Evolutionary conservation across 1,140 invertebrate genomes (phyloP).

Genomic region (Akabosia matsudoensis): DNA sequence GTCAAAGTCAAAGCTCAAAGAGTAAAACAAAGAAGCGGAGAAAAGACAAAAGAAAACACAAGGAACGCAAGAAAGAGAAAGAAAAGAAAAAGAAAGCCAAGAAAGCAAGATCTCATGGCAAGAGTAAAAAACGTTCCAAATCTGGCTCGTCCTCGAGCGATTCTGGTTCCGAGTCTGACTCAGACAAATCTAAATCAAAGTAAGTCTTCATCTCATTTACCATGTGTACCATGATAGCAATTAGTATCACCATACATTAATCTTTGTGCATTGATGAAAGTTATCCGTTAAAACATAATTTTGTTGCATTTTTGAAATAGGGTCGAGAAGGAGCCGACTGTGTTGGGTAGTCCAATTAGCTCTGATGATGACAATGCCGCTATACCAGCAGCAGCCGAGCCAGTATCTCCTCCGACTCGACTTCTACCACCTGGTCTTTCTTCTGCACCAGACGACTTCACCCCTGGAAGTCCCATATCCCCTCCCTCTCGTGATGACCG

Average conservation of each 20-base stretch:
- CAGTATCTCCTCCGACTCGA: not conserved
- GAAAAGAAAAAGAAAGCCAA: constrained; percentile 61
- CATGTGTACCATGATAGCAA: too few species aligned
- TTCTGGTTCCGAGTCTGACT: constrained; percentile 38
- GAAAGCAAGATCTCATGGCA: constrained; percentile 55
- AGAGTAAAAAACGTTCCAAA: constrained; percentile 47
- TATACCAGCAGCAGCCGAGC: not conserved
- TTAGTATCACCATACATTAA: too few species aligned
- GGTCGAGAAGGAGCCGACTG: constrained; percentile 19
- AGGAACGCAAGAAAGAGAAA: constrained; percentile 56
- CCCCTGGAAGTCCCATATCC: not conserved
- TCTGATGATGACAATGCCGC: constrained; percentile 36
- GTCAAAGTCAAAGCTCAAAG: not conserved
- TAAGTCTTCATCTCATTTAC: constrained; percentile 9
- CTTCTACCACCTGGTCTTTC: not conserved
- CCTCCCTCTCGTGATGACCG: not conserved
- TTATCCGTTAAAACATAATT: not conserved
- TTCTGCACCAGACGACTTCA: not conserved
- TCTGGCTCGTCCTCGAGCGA: constrained; percentile 37
- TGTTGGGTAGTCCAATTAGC: constrained; percentile 38
- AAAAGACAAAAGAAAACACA: constrained; percentile 41
- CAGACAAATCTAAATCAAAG: constrained; percentile 41
- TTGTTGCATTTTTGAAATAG: not conserved
- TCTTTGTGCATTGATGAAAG: too few species aligned
- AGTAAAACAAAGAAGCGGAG: constrained; percentile 34